A percentile compares a stretch with the other conserved stretches of the same genome.
phyloP scores from a whole-genome alignment of 2,113 vertebrate genomes.

The Myocastor coypus region DNA sequence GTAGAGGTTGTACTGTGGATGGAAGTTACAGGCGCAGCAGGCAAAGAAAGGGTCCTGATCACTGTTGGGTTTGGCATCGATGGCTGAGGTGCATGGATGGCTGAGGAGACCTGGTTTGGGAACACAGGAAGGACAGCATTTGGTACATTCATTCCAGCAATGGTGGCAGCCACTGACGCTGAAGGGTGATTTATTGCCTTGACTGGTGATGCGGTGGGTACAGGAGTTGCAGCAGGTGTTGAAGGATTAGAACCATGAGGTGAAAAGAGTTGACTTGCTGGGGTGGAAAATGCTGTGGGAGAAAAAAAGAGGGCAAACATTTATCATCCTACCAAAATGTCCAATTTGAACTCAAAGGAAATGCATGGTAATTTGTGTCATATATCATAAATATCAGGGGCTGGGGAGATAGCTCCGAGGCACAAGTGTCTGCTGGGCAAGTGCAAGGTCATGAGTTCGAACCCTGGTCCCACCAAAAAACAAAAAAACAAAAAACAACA shows the following conservation, averaged over 20 bases:
- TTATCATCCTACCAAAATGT: background rate
- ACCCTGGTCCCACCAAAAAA: too few species aligned
- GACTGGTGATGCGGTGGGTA: slow-evolving; percentile 89
- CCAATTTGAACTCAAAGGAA: background rate
- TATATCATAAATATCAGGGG: background rate
- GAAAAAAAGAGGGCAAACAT: slow-evolving; percentile 73
- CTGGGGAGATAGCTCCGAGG: too few species aligned
- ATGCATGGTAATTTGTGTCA: background rate
- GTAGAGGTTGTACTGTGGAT: slow-evolving; percentile 87
- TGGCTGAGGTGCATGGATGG: slow-evolving; percentile 83
- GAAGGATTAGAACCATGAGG: slow-evolving; percentile 93
- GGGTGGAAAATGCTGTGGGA: slow-evolving; percentile 92
- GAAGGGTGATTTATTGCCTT: slow-evolving; percentile 87
- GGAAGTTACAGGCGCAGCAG: slow-evolving; percentile 81
- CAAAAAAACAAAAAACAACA: too few species aligned
- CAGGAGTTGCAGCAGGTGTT: slow-evolving; percentile 89
- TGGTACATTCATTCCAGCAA: slow-evolving; percentile 84
- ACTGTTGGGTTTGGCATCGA: slow-evolving; percentile 84
- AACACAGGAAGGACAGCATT: slow-evolving; percentile 86
- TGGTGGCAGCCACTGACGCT: slow-evolving; percentile 81
- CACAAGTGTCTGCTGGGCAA: too few species aligned
- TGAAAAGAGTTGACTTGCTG: slow-evolving; percentile 92
- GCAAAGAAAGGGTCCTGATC: slow-evolving; percentile 86
- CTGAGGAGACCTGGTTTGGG: slow-evolving; percentile 86
- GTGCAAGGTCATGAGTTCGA: too few species aligned